Evolutionary conservation across 1,140 invertebrate species (phyloP), one percentile per base, ranked within the genome.

Genomic region (Hydropsyche tenuis): DNA sequence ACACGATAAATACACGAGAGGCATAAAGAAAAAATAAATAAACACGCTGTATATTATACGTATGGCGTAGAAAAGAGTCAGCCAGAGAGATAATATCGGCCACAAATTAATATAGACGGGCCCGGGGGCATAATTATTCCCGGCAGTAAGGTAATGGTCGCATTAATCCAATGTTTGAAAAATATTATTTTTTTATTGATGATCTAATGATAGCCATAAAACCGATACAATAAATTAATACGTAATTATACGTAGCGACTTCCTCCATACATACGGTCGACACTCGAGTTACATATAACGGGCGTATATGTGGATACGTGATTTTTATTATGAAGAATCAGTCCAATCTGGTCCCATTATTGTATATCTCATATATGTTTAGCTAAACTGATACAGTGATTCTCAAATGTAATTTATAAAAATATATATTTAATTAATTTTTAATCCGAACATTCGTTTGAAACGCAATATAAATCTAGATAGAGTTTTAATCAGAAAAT

Each of bases 221-320:
- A 56, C 30, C 25, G 68, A 70, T 70, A 70, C 68, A 56, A 70
- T 70, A 70, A 48, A 70, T 70, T 70, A 70, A 70, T 70, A 70
- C n/a, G 25, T 70, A 70, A 70, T 70, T 70, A 56, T 56, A 70
- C 14, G 16, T n/a, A 25, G 20, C 18, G 37, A 70, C 68, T 70
- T 70, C 68, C 68, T 56, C 37, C 23, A 23, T 60, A 22, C 56
- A 18, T 37, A 37, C 48, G 9, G 1, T 18, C 12, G 20, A 53
- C 48, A 53, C 48, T 18, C 48, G 20, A 6, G 16, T 53, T 0
- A 2, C 14, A 53, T 53, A 53, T 16, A 48, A 48, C 46, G 14
- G 6, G 2, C 16, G 11, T 53, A 1, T 37, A 9, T 37, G 30
- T 37, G 30, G 30, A 37, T 37, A 37, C 9, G 30, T 37, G 30